These are phyloP conservation scores for Caenorhabditis zanzibari DNA, from an alignment of 2,888 invertebrate genomes.

Conservation along the genomic window DNA sequence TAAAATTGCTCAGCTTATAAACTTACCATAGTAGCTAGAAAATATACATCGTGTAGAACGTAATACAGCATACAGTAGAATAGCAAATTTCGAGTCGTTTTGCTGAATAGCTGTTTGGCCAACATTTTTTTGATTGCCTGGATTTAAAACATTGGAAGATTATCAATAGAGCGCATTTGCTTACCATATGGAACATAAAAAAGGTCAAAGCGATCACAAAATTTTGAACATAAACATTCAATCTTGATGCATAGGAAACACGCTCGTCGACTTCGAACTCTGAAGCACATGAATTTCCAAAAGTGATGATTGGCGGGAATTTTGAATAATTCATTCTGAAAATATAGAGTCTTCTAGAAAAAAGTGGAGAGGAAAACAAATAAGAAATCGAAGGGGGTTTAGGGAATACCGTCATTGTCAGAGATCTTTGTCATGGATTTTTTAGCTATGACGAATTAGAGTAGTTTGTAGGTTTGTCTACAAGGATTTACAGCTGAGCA, in stretches of 20 bases:
- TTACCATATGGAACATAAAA: slow-evolving; percentile 25
- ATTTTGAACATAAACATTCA: slow-evolving; percentile 31
- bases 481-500: too few relatives aligned
- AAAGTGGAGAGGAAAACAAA: too few relatives aligned
- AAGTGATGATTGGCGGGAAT: slow-evolving; percentile 3
- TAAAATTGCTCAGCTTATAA: background rate
- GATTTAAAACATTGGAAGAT: background rate
- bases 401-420: too few relatives aligned
- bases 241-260: background rate
- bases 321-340: slow-evolving; percentile 21
- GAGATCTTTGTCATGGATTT: too few relatives aligned
- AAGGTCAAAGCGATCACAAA: slow-evolving; percentile 20
- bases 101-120: slow-evolving; percentile 31
- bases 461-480: too few relatives aligned
- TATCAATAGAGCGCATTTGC: background rate
- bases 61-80: slow-evolving; percentile 55
- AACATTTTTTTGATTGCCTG: slow-evolving; percentile 39
- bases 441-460: too few relatives aligned
- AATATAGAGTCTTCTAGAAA: too few relatives aligned
- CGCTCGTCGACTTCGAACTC: slow-evolving; percentile 22
- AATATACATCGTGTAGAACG: slow-evolving; percentile 46
- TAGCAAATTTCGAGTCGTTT: slow-evolving; percentile 35
- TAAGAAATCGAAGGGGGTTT: too few relatives aligned
- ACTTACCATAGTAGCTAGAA: slow-evolving; percentile 27
- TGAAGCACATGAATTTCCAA: slow-evolving; percentile 33